Conservation (phyloP, 2,888 invertebrate genomes). For the Drosophila tanythrix region DNA sequence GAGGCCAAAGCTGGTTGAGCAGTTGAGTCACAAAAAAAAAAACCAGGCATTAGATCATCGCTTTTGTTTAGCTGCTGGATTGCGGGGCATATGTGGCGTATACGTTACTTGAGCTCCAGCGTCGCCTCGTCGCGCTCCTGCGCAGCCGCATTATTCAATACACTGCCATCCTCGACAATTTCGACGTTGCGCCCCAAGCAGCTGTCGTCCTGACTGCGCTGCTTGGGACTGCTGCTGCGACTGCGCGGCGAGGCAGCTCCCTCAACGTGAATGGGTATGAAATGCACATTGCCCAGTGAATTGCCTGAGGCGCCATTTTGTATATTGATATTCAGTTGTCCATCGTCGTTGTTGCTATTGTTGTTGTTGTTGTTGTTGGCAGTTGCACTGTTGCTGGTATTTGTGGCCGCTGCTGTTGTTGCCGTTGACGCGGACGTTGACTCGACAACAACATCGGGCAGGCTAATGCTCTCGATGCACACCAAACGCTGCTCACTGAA, state of each 20-base stretch:
- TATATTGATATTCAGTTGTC: slow-evolving; percentile 84
- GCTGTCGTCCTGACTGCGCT: slow-evolving; percentile 81
- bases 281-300: slow-evolving; percentile 83
- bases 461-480: slow-evolving; percentile 84
- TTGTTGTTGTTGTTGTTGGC: slow-evolving; percentile 34
- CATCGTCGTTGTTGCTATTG: slow-evolving; percentile 57
- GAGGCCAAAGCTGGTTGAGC: slow-evolving; percentile 11
- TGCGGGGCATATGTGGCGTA: slow-evolving; percentile 30
- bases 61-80: not conserved
- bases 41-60: slow-evolving; percentile 41
- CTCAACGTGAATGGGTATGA: slow-evolving; percentile 83
- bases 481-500: slow-evolving; percentile 82
- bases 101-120: slow-evolving; percentile 68
- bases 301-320: slow-evolving; percentile 80
- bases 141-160: slow-evolving; percentile 47
- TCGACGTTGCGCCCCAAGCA: slow-evolving; percentile 79
- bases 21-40: slow-evolving; percentile 24
- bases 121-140: slow-evolving; percentile 53
- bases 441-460: slow-evolving; percentile 85
- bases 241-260: slow-evolving; percentile 58
- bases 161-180: slow-evolving; percentile 79
- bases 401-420: slow-evolving; percentile 27
- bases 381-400: slow-evolving; percentile 21
- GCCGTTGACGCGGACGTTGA: slow-evolving; percentile 75
- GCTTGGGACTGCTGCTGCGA: slow-evolving; percentile 71